These are phyloP conservation scores for Dreissena polymorpha DNA, from an alignment of 1,140 invertebrate genomes.

Conservation along the genomic window DNA sequence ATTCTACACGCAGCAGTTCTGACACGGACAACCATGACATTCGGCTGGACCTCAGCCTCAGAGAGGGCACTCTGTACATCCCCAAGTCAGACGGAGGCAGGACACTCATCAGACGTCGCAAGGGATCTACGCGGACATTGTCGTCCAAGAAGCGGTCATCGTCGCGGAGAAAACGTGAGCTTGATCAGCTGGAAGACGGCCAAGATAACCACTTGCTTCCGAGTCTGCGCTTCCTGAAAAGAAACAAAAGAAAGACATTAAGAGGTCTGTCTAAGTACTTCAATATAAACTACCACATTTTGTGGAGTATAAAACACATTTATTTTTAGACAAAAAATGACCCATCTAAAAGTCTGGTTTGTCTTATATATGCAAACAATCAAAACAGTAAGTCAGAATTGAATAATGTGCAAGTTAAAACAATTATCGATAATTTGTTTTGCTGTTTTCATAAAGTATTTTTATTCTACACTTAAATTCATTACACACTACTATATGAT, in stretches of 20 bases:
- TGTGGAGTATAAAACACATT: too few species aligned
- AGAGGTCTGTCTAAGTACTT: neutral
- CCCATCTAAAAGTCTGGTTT: too few species aligned
- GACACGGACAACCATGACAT: too few species aligned
- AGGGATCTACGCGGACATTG: neutral
- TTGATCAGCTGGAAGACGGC: slow-evolving; percentile 2
- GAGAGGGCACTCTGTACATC: slow-evolving; percentile 32
- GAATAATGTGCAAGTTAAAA: neutral
- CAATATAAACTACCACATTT: too few species aligned
- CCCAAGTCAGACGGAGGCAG: slow-evolving; percentile 35
- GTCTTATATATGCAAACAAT: too few species aligned
- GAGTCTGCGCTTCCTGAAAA: slow-evolving; percentile 18
- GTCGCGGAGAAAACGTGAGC: slow-evolving; percentile 8
- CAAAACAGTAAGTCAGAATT: too few species aligned
- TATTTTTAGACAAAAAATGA: too few species aligned
- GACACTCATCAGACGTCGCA: slow-evolving; percentile 28
- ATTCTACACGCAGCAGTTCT: too few species aligned
- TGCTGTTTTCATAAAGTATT: neutral
- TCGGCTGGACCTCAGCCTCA: too few species aligned
- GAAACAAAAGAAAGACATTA: slow-evolving; percentile 23
- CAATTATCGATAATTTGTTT: neutral
- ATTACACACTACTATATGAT: neutral
- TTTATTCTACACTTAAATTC: neutral
- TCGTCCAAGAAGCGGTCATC: slow-evolving; percentile 16
- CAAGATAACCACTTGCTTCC: slow-evolving; percentile 45